phyloP scores from a whole-genome alignment of 2,888 invertebrate species.

The Sesia bembeciformis region DNA sequence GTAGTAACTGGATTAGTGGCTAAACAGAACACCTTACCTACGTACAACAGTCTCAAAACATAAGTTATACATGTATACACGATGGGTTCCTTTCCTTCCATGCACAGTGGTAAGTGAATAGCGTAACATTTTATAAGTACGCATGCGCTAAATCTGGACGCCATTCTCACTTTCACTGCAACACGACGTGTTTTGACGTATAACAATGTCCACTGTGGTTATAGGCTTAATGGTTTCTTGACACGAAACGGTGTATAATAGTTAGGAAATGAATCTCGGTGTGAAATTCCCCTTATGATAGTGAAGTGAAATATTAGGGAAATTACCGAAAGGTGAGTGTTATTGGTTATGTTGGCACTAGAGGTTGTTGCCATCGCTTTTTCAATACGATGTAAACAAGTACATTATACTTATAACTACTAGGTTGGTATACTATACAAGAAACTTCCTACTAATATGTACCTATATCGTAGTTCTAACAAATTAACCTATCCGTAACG shows the following conservation, averaged over 20 bases:
- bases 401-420: not conserved
- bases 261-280: conserved; percentile 51
- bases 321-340: conserved; percentile 40
- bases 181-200: conserved; percentile 61
- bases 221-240: conserved; percentile 62
- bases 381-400: not conserved
- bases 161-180: conserved; percentile 60
- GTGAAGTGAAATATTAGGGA: conserved; percentile 37
- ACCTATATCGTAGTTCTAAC: no score
- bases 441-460: no score
- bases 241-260: conserved; percentile 52
- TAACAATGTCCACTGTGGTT: conserved; percentile 43
- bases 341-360: conserved; percentile 27
- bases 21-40: no score
- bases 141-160: conserved; percentile 66
- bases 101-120: not conserved
- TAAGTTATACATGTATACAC: no score
- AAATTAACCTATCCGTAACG: no score
- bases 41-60: no score
- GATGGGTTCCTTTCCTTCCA: not conserved
- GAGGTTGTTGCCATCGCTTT: conserved; percentile 15
- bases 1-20: no score
- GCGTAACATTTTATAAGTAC: conserved; percentile 13
- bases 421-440: no score
- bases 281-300: conserved; percentile 61